phyloP scores from a whole-genome alignment of 2,797 vertebrate species.

The Phrynocephalus vlangalii region DNA sequence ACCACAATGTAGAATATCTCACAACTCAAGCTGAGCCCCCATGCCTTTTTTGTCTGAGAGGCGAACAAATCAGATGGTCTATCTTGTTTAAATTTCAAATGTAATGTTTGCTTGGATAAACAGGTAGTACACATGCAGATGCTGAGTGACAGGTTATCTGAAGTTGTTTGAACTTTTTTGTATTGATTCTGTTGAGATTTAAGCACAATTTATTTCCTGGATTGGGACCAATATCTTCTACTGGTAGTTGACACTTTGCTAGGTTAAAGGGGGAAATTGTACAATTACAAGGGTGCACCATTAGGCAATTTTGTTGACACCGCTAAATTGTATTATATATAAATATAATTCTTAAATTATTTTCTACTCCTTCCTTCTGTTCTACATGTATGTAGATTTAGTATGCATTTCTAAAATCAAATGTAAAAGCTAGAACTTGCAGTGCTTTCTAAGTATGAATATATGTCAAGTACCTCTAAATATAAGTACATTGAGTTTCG shows the following conservation, averaged over 20 bases:
- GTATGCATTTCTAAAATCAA: slow-evolving; percentile 60
- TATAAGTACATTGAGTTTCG: slow-evolving; percentile 58
- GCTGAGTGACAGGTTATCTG: too few species aligned
- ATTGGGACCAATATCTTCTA: background rate
- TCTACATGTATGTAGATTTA: slow-evolving; percentile 69
- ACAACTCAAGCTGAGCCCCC: too few species aligned
- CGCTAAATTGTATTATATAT: slow-evolving; percentile 55
- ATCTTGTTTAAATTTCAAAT: background rate
- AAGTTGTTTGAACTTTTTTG: background rate
- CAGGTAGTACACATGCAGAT: background rate
- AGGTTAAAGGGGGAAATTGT: slow-evolving; percentile 50
- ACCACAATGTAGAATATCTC: too few species aligned
- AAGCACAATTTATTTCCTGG: background rate
- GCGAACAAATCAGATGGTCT: background rate
- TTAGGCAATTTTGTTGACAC: slow-evolving; percentile 33
- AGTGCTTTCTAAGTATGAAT: slow-evolving; percentile 30
- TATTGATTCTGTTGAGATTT: background rate
- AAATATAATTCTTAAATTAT: slow-evolving; percentile 72
- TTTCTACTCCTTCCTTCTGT: slow-evolving; percentile 55
- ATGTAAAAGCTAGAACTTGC: slow-evolving; percentile 58
- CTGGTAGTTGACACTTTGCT: background rate
- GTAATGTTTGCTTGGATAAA: background rate
- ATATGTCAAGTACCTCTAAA: slow-evolving; percentile 44
- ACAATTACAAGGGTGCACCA: slow-evolving; percentile 38
- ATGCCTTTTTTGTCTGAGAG: background rate